Evolutionary conservation across 2,888 invertebrate species (phyloP), one percentile per base, ranked within the genome.

Genomic region (Pachycephus smyrnensis): DNA sequence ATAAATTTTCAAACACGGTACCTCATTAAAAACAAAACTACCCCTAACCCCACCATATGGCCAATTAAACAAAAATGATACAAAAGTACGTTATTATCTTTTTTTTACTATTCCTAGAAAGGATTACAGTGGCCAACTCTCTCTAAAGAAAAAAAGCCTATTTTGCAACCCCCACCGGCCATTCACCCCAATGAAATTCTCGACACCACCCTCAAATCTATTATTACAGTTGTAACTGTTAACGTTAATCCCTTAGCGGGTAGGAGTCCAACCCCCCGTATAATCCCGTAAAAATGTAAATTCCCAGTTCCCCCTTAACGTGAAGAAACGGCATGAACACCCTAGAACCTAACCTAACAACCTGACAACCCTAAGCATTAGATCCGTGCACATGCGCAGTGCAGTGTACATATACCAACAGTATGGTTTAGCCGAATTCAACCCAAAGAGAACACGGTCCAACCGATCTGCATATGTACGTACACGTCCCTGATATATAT

Each of bases 261-360:
- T 55, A 23, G 40, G 23, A 55, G 40, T 55, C 40, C 40, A 15
- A 35, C 73, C 74, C 73, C 77, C 73, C 79, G 79, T 80, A 82
- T 89, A 89, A 89, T 89, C 89, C 88, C 83, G 87, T 89, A 89
- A 88, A 89, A 88, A 89, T 89, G 89, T 89, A 89, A 89, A 89
- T 89, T 86, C 79, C 76, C 37, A 12, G 11, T 55, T 40, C 69
- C 77, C 73, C 78, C 75, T 1, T 9, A 55, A 55, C 40, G 40
- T 23, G 40, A 55, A 55, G 40, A 55, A 55, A 55, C 40, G 40
- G 40, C 40, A 55, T 23, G 40, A 55, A 55, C 40, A 55, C 40
- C 40, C 40, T 23, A 55, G 40, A 23, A 55, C 40, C 40, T 55
- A 55, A 55, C 71, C 71, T 71, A 31, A 23, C 71, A 32, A 71